Evolutionary conservation across 2,797 vertebrate species (phyloP).

Genomic region (Chrysocyon brachyurus): DNA sequence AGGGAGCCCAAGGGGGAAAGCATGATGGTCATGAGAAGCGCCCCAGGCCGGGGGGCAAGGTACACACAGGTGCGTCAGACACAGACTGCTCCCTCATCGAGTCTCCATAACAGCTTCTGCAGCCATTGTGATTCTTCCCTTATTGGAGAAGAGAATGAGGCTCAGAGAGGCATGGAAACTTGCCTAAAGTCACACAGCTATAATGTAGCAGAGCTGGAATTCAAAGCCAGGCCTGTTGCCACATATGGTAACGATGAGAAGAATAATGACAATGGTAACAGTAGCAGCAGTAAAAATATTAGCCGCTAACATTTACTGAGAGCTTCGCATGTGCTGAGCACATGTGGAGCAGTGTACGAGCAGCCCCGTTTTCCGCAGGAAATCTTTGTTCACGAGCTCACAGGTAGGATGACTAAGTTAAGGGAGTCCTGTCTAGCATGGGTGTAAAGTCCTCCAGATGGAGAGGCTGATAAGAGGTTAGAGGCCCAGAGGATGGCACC

Average conservation of each 20-base stretch:
- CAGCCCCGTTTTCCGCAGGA: background rate
- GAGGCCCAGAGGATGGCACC: background rate
- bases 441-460: background rate
- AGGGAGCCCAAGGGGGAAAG: background rate
- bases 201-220: background rate
- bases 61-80: background rate
- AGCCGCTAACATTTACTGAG: background rate
- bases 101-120: background rate
- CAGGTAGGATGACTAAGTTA: background rate
- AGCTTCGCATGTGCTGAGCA: background rate
- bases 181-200: background rate
- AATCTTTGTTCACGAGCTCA: background rate
- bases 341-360: background rate
- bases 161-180: conserved; percentile 26
- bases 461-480: background rate
- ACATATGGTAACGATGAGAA: rapidly evolving
- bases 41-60: background rate
- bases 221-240: background rate
- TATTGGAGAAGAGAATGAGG: background rate
- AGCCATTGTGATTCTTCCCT: background rate
- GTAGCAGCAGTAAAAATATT: rapidly evolving
- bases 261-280: background rate
- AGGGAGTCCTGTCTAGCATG: background rate
- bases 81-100: rapidly evolving
- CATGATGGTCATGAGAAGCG: rapidly evolving